Percentiles rank a stretch among this genome's conserved stretches.
Evolutionary conservation across 2,888 invertebrate genomes (phyloP).

Genomic region (Tinea trinotella): DNA sequence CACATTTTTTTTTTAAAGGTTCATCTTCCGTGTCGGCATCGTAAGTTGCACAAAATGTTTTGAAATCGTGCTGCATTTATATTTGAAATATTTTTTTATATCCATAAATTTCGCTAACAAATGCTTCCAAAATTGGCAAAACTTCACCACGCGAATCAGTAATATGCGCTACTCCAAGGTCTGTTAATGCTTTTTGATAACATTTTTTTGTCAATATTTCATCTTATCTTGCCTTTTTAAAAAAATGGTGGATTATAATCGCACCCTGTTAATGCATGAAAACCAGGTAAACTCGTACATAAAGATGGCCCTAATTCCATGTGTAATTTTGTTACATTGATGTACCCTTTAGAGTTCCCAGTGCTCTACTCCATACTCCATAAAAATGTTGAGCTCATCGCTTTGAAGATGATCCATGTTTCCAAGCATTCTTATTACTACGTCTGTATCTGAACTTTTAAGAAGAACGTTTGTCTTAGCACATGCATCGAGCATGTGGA

Average conservation of each 20-base stretch:
- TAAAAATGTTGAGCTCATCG: background rate
- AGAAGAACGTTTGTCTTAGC: background rate
- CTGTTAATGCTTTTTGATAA: too few relatives aligned
- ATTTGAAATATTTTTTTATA: too few relatives aligned
- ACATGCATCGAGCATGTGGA: constrained; percentile 6
- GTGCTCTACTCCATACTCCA: constrained; percentile 20
- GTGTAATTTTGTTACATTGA: constrained; percentile 19
- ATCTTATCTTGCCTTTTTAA: background rate
- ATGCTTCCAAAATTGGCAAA: too few relatives aligned
- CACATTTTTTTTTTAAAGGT: too few relatives aligned
- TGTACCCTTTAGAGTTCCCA: constrained; percentile 19
- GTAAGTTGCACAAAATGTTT: too few relatives aligned
- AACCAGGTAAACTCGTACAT: constrained; percentile 11
- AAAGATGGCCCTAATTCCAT: constrained; percentile 20
- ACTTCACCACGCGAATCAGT: too few relatives aligned
- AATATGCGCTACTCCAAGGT: too few relatives aligned
- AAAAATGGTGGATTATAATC: constrained; percentile 2
- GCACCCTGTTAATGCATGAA: constrained; percentile 5
- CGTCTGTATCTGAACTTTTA: constrained; percentile 18
- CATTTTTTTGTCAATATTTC: too few relatives aligned
- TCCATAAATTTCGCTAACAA: too few relatives aligned
- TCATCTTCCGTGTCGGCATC: too few relatives aligned
- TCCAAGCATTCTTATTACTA: constrained; percentile 16
- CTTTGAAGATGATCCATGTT: constrained; percentile 6
- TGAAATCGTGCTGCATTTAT: too few relatives aligned